Evolutionary conservation across 2,797 vertebrate genomes (phyloP).

Genomic region (Scolopax bukidnonensis): DNA sequence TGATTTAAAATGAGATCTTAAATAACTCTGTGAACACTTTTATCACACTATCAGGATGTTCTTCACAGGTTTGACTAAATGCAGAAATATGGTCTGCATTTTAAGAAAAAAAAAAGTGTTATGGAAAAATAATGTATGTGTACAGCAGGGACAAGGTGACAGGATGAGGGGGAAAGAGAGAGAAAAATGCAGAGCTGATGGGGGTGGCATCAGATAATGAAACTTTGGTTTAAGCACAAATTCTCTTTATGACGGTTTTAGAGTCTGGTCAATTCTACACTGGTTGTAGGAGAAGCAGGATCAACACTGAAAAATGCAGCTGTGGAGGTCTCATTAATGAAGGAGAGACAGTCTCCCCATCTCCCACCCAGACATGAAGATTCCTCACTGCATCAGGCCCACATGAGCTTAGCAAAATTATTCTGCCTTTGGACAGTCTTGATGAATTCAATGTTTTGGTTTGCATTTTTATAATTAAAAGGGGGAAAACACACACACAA

Average conservation of each 20-base stretch:
- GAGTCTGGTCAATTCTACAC: neutral
- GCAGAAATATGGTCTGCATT: neutral
- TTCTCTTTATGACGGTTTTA: neutral
- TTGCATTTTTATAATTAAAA: neutral
- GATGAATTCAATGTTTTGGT: neutral
- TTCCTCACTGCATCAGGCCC: neutral
- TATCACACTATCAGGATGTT: neutral
- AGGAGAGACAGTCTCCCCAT: neutral
- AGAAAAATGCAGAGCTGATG: neutral
- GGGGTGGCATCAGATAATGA: neutral
- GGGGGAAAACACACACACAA: neutral
- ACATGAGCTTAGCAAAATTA: neutral
- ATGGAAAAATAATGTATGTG: neutral
- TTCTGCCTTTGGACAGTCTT: neutral
- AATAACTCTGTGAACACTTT: neutral
- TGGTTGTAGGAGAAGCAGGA: neutral
- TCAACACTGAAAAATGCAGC: neutral
- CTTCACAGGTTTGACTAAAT: constrained; percentile 4
- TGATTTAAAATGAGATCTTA: neutral
- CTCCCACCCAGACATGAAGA: neutral
- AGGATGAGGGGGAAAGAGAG: neutral
- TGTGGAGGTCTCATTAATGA: neutral
- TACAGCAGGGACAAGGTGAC: neutral
- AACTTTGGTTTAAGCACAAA: neutral
- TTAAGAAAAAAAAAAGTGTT: neutral